A percentile compares a stretch with the other conserved stretches of the same genome.
These are phyloP conservation scores for Aphis gossypii DNA, from an alignment of 1,140 invertebrate genomes.

Conservation along the genomic window DNA sequence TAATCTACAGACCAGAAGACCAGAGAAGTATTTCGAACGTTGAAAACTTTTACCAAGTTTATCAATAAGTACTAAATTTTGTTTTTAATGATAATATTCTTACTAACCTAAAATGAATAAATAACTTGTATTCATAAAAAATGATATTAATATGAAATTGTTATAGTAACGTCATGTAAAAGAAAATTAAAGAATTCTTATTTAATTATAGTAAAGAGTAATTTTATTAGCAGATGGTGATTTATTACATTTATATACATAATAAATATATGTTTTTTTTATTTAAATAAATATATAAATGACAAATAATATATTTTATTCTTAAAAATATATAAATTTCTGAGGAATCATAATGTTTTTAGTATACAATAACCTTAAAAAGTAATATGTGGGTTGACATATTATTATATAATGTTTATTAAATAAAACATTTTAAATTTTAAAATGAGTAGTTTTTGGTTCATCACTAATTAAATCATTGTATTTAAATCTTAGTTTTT, in stretches of 20 bases:
- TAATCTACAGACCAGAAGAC: background rate
- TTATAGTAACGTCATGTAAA: background rate
- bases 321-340: background rate
- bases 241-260: background rate
- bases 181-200: background rate
- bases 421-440: too few species aligned
- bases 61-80: background rate
- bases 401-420: too few species aligned
- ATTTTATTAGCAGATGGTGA: background rate
- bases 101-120: background rate
- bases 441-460: background rate
- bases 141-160: background rate
- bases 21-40: background rate
- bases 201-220: background rate
- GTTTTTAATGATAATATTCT: background rate
- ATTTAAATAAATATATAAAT: background rate
- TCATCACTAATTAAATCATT: background rate
- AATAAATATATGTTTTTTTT: too few species aligned
- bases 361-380: background rate
- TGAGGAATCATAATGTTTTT: background rate
- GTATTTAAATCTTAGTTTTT: background rate
- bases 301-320: background rate
- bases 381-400: too few species aligned
- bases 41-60: background rate
- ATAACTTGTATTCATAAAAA: background rate